Evolutionary conservation across 2,888 invertebrate species (phyloP).

Genomic region (Argyresthia goedartella): DNA sequence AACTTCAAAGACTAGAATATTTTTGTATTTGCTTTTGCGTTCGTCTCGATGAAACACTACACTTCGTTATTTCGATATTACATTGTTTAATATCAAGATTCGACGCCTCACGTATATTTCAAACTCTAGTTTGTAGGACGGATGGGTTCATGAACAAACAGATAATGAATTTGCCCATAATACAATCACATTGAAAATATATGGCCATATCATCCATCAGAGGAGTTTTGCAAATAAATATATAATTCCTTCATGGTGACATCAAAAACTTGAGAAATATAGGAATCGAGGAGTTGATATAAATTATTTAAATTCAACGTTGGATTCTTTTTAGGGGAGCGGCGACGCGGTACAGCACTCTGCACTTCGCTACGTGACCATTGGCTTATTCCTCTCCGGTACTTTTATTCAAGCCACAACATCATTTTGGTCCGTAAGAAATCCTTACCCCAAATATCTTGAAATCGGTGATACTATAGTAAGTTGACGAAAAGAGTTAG

Average conservation of each 20-base stretch:
- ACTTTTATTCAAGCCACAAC: not conserved
- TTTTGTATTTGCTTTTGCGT: not conserved
- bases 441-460: not conserved
- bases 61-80: not conserved
- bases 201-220: not conserved
- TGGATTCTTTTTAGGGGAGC: conserved; percentile 55
- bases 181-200: not conserved
- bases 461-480: not conserved
- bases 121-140: not conserved
- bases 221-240: not conserved
- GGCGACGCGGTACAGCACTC: conserved; percentile 63
- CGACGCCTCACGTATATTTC: not conserved
- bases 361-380: conserved; percentile 66
- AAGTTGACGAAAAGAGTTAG: not conserved
- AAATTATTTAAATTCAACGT: conserved; percentile 61
- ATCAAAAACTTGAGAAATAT: too few species aligned
- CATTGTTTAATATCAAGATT: not conserved
- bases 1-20: too few species aligned
- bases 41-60: not conserved
- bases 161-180: not conserved
- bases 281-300: conserved; percentile 50
- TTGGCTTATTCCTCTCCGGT: conserved; percentile 22
- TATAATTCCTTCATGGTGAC: not conserved
- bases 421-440: not conserved
- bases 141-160: not conserved